phyloP scores from a whole-genome alignment of 2,888 invertebrate genomes.

The Lysandra bellargus region DNA sequence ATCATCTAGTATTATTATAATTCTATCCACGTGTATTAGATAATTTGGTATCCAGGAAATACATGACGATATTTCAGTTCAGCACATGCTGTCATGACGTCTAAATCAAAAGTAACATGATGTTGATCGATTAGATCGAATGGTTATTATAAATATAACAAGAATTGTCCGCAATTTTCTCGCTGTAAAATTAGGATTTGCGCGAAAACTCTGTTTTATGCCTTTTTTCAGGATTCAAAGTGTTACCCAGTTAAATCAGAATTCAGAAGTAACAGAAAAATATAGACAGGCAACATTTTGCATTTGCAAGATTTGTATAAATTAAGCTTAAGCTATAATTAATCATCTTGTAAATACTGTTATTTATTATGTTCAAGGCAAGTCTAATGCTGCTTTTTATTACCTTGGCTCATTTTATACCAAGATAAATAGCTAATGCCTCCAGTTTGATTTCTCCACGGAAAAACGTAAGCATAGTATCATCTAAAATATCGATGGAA shows the following conservation, averaged over 20 bases:
- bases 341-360: background rate
- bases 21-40: background rate
- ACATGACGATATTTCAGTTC: background rate
- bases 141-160: background rate
- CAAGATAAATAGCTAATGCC: background rate
- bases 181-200: too few relatives aligned
- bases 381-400: conserved; percentile 3
- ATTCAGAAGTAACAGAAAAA: too few relatives aligned
- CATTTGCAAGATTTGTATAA: background rate
- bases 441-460: background rate
- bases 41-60: background rate
- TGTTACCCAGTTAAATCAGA: too few relatives aligned
- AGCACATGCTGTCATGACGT: background rate
- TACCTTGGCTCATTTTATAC: background rate
- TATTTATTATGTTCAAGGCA: background rate
- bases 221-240: too few relatives aligned
- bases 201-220: too few relatives aligned
- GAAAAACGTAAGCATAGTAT: background rate
- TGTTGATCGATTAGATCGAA: background rate
- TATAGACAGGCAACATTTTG: too few relatives aligned
- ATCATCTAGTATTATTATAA: too few relatives aligned
- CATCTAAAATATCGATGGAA: too few relatives aligned
- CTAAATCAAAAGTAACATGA: background rate
- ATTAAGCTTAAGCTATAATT: background rate
- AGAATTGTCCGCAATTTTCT: too few relatives aligned